Evolutionary conservation across 2,797 vertebrate genomes (phyloP).

Genomic region (Sparidentex hasta): DNA sequence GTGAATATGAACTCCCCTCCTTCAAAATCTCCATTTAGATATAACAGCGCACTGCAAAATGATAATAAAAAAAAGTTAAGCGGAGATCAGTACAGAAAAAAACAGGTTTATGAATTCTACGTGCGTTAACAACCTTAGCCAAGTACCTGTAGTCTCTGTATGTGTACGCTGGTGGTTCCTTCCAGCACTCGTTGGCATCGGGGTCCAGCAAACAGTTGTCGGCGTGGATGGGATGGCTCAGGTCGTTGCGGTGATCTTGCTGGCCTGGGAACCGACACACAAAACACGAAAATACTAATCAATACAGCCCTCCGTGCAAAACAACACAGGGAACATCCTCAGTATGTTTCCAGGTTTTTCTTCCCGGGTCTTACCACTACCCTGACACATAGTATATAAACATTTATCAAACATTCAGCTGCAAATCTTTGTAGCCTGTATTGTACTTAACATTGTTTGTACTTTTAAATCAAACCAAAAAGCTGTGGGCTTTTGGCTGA

Average conservation of each 20-base stretch:
- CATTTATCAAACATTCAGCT: neutral
- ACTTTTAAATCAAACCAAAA: too few species aligned
- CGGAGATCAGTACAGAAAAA: neutral
- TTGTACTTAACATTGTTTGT: too few species aligned
- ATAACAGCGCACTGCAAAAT: constrained; percentile 91
- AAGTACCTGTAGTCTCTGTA: constrained; percentile 95
- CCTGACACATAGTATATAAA: neutral
- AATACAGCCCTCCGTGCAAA: neutral
- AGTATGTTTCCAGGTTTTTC: neutral
- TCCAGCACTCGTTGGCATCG: constrained; percentile 96
- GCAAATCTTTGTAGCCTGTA: too few species aligned
- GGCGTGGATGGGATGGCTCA: constrained; percentile 98
- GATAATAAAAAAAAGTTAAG: neutral
- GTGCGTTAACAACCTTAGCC: neutral
- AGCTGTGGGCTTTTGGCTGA: constrained; percentile 64
- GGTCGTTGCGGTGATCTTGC: constrained; percentile 94
- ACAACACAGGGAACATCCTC: neutral
- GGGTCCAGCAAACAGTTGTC: constrained; percentile 98
- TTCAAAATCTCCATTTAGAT: constrained; percentile 96
- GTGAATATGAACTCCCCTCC: constrained; percentile 99
- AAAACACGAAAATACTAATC: neutral
- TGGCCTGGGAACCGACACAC: constrained; percentile 85
- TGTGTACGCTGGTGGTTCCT: constrained; percentile 96
- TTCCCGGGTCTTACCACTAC: neutral
- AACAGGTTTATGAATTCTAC: neutral